Base-by-base conservation (phyloP, 2,797 vertebrate genomes). In the Lutjanus argentimaculatus region DNA sequence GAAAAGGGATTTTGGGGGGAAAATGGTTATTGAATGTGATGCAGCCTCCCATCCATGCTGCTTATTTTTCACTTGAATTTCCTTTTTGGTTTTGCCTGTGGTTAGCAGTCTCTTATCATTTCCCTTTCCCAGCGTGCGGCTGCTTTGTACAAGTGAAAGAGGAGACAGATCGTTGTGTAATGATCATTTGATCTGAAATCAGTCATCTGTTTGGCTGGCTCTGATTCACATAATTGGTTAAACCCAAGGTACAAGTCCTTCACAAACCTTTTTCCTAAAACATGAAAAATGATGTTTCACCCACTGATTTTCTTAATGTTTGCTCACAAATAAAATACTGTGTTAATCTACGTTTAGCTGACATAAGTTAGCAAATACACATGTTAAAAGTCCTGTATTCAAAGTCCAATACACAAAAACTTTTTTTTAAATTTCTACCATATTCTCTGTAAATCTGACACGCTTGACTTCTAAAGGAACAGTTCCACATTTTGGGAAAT, bases 21-120 rank as follows among this genome's bases (percentile, higher is more conserved):
- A 82, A 87, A 79, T 75, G n/a, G 74, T 90, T 77, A 89, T 80
- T 88, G 80, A 85, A 90, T 72, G 82, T 76, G 84, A 93, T 82
- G 72, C 61, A 71, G 25, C 66, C 72, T 77, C 75, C 80, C 74
- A 83, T 71, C 77, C 21, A 55, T 12, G 79, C 62, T 79, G 36
- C 85, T 83, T 42, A 48, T 67, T 77, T 83, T 86, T 88, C 79
- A 88, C 77, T 69, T 65, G 22, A 77, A 83, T 83, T 80, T 88
- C 82, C 88, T 64, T 42, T 77, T 69, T 79, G 83, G 81, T 69
- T 83, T 83, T 74, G 56, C 48, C 66, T 89, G 82, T 70, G 89
- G 85, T 88, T 51, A 61, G 67, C 17, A 61, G 85, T 67, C 70
- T 74, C 80, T 82, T 88, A 83, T 82, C 77, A 65, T 77, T 82